Evolutionary conservation across 2,888 invertebrate species (phyloP).

Genomic region (Nipponacmea schrenckii): DNA sequence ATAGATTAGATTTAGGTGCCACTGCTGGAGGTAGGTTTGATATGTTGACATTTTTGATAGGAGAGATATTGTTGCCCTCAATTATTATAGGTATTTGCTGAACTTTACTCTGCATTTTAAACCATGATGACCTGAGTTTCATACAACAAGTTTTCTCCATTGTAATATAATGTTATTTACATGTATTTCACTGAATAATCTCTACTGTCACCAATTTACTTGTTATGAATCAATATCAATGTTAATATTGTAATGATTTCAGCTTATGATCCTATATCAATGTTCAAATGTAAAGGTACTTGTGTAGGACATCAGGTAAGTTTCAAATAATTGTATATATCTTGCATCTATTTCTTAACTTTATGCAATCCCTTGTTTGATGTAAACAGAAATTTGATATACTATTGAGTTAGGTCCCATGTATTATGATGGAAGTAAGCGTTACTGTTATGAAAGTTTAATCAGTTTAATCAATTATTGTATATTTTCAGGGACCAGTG

Average conservation of each 20-base stretch:
- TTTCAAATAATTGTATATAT: neutral
- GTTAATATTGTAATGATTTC: slow-evolving; percentile 24
- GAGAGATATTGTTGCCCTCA: no score
- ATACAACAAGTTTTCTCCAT: no score
- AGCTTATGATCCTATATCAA: slow-evolving; percentile 66
- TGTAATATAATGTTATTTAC: no score
- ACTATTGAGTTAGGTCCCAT: no score
- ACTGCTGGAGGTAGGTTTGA: slow-evolving; percentile 51
- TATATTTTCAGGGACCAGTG: slow-evolving; percentile 60
- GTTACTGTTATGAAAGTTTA: no score
- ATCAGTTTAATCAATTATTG: no score
- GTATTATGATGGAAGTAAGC: no score
- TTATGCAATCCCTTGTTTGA: neutral
- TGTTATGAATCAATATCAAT: neutral
- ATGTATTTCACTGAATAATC: neutral
- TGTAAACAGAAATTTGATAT: no score
- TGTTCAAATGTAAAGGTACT: slow-evolving; percentile 67
- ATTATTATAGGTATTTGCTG: no score
- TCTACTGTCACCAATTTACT: neutral
- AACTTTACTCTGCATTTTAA: no score
- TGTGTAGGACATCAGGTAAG: slow-evolving; percentile 66
- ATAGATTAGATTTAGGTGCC: slow-evolving; percentile 51
- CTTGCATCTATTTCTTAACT: neutral
- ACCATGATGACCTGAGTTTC: no score
- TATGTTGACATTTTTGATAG: neutral